Evolutionary conservation across 2,113 vertebrate genomes (phyloP), one percentile per base, ranked within the genome.

Genomic region (Trematomus loennbergii): DNA sequence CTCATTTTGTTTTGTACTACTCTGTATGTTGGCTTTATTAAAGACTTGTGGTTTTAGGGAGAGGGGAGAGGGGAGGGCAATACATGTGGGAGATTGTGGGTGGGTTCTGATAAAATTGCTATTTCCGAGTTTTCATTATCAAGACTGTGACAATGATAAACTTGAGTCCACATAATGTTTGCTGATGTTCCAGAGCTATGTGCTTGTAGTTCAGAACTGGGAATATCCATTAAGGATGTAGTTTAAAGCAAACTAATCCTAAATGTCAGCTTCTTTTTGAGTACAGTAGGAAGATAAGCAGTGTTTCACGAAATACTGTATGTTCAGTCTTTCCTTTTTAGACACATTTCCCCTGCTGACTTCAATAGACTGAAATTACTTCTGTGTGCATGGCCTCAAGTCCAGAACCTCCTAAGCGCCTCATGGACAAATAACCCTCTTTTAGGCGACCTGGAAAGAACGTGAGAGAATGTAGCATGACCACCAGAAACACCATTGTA

Each of bases 391-490:
- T 89, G 86, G 86, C 90, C 90, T 90, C 55, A 52, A 91, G 75
- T 74, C 68, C 83, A 82, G 76, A 84, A 81, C 65, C 88, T 84
- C 79, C 53, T 81, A 82, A 84, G 72, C 83, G 66, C 79, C 79
- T 89, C 79, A 57, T 78, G 84, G 83, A 89, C 78, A 86, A 85
- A 83, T 79, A 48, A 78, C 64, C 77, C 50, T 75, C 54, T 66
- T 81, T 87, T 73, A 76, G 87, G 81, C 50, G 0, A 78, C 87
- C 76, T 81, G 70, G 36, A 83, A 83, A 46, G 83, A 87, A 68
- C 65, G 75, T 62, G 75, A 83, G 76, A 78, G 89, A 91, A 92
- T 92, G 89, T 92, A 94, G 92, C 92, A 92, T 94, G 92, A 89
- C 65, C 85, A 85, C 86, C 79, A 86, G 88, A 76, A 79, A 78